A percentile compares a stretch with the other conserved stretches of the same genome.
These are phyloP conservation scores for Mormoops blainvillei DNA, from an alignment of 2,113 vertebrate species.

Conservation along the genomic window DNA sequence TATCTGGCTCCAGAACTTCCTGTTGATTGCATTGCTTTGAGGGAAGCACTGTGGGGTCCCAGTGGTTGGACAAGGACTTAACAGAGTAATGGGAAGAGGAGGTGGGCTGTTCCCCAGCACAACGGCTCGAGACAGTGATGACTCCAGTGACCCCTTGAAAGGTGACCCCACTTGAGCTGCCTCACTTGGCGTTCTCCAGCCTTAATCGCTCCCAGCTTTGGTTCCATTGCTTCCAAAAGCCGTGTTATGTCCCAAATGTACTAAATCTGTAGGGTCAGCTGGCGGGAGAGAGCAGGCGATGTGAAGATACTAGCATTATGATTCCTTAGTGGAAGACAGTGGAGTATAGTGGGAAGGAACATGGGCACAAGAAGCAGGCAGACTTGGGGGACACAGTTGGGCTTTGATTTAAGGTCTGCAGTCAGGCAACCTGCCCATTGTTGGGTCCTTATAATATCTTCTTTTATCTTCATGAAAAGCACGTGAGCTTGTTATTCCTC, in stretches of 20 bases:
- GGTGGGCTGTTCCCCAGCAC: neutral
- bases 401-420: neutral
- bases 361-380: neutral
- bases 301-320: neutral
- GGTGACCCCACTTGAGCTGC: neutral
- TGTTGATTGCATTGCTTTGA: neutral
- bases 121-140: neutral
- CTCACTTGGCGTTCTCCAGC: neutral
- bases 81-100: neutral
- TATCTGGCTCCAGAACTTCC: neutral
- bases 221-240: too few relatives aligned
- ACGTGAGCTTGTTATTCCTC: fast-evolving
- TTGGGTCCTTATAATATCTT: neutral
- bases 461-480: neutral
- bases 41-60: neutral
- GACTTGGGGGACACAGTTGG: neutral
- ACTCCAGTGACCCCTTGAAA: neutral
- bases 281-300: neutral
- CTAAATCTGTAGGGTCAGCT: neutral
- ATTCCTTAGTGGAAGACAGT: neutral
- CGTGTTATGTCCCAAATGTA: neutral
- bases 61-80: neutral
- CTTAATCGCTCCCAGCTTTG: neutral
- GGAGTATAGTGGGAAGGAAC: neutral
- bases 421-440: fast-evolving